Percentiles rank a stretch among this genome's conserved stretches.
Evolutionary conservation across 2,113 vertebrate genomes (phyloP).

Genomic region (Malurus elegans): DNA sequence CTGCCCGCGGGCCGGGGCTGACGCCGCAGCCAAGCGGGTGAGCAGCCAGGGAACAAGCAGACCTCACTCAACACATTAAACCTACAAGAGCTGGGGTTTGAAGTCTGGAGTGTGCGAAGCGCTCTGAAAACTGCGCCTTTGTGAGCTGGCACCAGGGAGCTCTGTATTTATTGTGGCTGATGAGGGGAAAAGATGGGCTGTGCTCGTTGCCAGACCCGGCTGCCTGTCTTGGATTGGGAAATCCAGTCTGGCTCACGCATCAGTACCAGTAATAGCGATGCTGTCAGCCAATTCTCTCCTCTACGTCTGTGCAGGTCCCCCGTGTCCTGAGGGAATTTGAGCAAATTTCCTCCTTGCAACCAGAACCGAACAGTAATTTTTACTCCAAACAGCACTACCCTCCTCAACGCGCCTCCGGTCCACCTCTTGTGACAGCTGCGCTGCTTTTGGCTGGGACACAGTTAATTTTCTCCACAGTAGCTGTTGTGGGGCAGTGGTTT

Average conservation of each 20-base stretch:
- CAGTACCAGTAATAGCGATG: slow-evolving; percentile 29
- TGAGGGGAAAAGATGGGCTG: slow-evolving; percentile 55
- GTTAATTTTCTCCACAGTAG: not conserved
- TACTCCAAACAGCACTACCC: not conserved
- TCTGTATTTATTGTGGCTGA: slow-evolving; percentile 46
- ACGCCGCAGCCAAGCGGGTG: not conserved
- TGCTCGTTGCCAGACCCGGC: slow-evolving; percentile 10
- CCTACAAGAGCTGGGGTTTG: not conserved
- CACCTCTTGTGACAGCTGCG: not conserved
- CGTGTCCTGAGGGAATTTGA: not conserved
- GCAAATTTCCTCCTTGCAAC: not conserved
- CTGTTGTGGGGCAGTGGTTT: not conserved
- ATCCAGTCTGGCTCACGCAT: slow-evolving; percentile 37
- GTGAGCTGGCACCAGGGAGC: slow-evolving; percentile 33
- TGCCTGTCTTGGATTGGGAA: slow-evolving; percentile 50
- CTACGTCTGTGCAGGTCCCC: slow-evolving; percentile 31
- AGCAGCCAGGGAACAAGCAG: not conserved
- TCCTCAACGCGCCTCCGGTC: not conserved
- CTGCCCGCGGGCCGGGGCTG: not conserved
- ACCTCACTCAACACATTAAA: not conserved
- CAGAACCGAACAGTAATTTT: not conserved
- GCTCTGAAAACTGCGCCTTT: slow-evolving; percentile 1
- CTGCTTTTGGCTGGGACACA: not conserved
- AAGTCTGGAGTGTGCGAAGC: not conserved
- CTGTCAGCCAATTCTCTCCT: slow-evolving; percentile 21